Conservation (phyloP, 2,797 vertebrate genomes). For the Micropoecilia bifurca region DNA sequence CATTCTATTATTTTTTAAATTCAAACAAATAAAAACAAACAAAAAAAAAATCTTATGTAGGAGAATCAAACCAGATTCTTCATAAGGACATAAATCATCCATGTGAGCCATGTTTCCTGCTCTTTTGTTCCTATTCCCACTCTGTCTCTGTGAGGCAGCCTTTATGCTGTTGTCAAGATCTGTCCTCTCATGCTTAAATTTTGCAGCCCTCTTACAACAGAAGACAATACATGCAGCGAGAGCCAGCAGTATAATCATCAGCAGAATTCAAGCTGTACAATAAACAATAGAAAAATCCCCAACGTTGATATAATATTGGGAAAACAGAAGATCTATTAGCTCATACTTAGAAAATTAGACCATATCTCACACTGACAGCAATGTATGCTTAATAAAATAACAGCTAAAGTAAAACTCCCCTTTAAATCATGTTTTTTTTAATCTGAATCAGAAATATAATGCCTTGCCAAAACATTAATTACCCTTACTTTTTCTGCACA, state of each 20-base stretch:
- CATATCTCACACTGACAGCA: conserved; percentile 27
- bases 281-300: conserved; percentile 34
- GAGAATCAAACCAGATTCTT: conserved; percentile 40
- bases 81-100: conserved; percentile 43
- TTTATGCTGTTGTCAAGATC: conserved; percentile 52
- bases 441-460: conserved; percentile 17
- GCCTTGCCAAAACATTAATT: not conserved
- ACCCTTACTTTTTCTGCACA: not conserved
- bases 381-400: conserved; percentile 26
- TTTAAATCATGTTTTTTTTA: conserved; percentile 28
- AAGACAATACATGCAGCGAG: conserved; percentile 29
- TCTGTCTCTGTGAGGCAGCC: conserved; percentile 11
- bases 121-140: conserved; percentile 17
- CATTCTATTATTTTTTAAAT: not conserved
- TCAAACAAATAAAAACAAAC: not conserved
- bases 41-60: conserved; percentile 8
- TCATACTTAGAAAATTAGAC: conserved; percentile 44
- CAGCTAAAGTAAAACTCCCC: conserved; percentile 21
- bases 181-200: conserved; percentile 41
- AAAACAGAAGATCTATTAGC: conserved; percentile 23
- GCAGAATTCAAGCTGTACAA: conserved; percentile 33
- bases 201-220: conserved; percentile 21
- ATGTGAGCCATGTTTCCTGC: conserved; percentile 9
- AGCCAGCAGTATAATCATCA: conserved; percentile 45
- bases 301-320: conserved; percentile 24